phyloP scores from a whole-genome alignment of 2,113 vertebrate species.

The Rhodinocichla rosea region DNA sequence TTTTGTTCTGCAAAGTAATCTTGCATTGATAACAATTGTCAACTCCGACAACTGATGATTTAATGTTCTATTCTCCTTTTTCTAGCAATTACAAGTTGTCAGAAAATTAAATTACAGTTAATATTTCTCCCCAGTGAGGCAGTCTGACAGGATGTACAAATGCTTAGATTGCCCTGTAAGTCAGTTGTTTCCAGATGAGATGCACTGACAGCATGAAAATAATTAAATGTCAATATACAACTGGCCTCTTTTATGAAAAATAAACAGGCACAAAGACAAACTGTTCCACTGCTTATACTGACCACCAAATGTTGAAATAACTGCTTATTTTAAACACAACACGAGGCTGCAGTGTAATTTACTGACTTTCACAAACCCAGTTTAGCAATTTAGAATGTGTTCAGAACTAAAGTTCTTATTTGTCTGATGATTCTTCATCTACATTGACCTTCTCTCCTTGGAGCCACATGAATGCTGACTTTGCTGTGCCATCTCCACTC shows the following conservation, averaged over 20 bases:
- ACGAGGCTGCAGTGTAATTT: background rate
- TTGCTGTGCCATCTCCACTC: conserved; percentile 80
- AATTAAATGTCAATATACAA: conserved; percentile 23
- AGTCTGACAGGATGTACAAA: background rate
- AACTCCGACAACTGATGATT: background rate
- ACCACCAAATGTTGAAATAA: background rate
- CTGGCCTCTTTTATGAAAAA: conserved; percentile 15
- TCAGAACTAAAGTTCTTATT: conserved; percentile 36
- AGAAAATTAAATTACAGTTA: conserved; percentile 36
- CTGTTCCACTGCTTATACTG: conserved; percentile 16
- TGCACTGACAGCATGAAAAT: conserved; percentile 21
- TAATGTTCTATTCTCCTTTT: background rate
- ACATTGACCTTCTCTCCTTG: background rate
- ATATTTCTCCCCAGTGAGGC: background rate
- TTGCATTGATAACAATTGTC: background rate
- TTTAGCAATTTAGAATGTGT: background rate
- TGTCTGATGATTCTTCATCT: conserved; percentile 30
- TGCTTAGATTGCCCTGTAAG: background rate
- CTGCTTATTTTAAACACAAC: background rate
- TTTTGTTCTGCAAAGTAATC: background rate
- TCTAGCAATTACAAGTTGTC: conserved; percentile 12
- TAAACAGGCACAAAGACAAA: conserved; percentile 35
- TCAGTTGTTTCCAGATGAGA: conserved; percentile 22
- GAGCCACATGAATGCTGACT: conserved; percentile 70
- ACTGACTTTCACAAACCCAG: background rate